Evolutionary conservation across 1,140 invertebrate species (phyloP).

Genomic region (Philopotamus ludificatus): DNA sequence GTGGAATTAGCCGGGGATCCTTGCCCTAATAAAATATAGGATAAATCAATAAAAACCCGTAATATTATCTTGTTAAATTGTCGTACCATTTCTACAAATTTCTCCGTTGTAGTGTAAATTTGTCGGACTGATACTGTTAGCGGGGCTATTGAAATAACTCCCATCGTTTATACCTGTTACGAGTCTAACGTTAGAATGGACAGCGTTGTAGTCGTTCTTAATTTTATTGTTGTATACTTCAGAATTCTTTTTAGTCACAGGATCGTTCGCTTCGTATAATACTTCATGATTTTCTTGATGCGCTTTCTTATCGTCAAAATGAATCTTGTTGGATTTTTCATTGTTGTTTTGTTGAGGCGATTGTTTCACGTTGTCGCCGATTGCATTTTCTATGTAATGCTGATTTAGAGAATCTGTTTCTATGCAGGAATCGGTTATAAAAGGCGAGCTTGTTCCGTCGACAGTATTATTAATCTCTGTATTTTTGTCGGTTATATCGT

Average conservation of each 20-base stretch:
- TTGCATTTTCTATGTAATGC: neutral
- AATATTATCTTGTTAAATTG: neutral
- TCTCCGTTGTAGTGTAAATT: slow-evolving; percentile 51
- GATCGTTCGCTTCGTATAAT: neutral
- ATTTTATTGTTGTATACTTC: slow-evolving; percentile 3
- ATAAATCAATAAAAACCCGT: neutral
- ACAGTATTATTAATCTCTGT: slow-evolving; percentile 2
- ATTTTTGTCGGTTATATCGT: neutral
- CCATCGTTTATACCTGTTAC: slow-evolving; percentile 47
- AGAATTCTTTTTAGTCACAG: slow-evolving; percentile 12
- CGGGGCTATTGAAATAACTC: slow-evolving; percentile 44
- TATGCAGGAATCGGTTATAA: slow-evolving; percentile 16
- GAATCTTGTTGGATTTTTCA: slow-evolving; percentile 23
- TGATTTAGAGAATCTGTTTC: slow-evolving; percentile 20
- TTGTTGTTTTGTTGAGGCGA: neutral
- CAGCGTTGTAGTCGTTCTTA: neutral
- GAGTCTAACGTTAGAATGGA: slow-evolving; percentile 5
- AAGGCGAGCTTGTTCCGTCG: slow-evolving; percentile 25
- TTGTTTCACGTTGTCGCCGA: slow-evolving; percentile 7
- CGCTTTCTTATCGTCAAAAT: slow-evolving; percentile 31
- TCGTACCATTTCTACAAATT: slow-evolving; percentile 50
- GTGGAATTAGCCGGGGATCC: slow-evolving; percentile 32
- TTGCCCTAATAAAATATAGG: slow-evolving; percentile 17
- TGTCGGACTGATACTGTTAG: slow-evolving; percentile 51
- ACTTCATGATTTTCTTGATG: slow-evolving; percentile 3